Evolutionary conservation across 2,113 vertebrate genomes (phyloP), one percentile per base, ranked within the genome.

Genomic region (Dipodomys stephensi): DNA sequence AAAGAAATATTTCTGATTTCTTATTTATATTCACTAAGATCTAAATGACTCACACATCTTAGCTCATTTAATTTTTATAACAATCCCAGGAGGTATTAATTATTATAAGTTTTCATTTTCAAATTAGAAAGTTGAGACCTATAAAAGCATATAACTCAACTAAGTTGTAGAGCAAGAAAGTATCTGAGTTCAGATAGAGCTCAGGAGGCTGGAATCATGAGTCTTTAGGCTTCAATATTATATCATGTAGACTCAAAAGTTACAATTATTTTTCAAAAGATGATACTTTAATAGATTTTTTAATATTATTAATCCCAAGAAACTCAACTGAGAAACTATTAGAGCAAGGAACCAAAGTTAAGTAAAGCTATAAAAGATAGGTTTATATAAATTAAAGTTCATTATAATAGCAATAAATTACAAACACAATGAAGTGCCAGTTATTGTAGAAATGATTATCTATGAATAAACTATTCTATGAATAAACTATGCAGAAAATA

Each of bases 1-100:
- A 71, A 8, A n/a, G 22, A 67, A 62, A 76, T 27, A 39, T 85
- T 86, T 89, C 2, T 1, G 62, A 57, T 39, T 4, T 76, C 39
- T 49, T 87, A 25, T 30, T 39, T 67, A 49, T 77, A 23, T 69
- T 18, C 87, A 83, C 18, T 49, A 49, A 49, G 49, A 49, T 76
- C 35, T 90, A 83, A 93, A 64, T 71, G 19, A 4, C n/a, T 90
- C 35, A 39, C 35, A 49, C 0, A 92, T 72, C 57, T 85, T 94
- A 79, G 39, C 39, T 92, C 20, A 83, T 74, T 92, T 82, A 92
- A 78, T 62, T 28, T 73, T 80, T 18, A 82, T 49, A 49, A 35
- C 16, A 76, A n/a, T 78, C n/a, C 46, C 82, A n/a, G 35, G 57
- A 65, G 4, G 69, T 46, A 72, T 25, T 44, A 65, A 53, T 39